Percentiles rank a stretch among this genome's conserved stretches.
Evolutionary conservation across 2,888 invertebrate genomes (phyloP).

Genomic region (Caenorhabditis doughertyi): DNA sequence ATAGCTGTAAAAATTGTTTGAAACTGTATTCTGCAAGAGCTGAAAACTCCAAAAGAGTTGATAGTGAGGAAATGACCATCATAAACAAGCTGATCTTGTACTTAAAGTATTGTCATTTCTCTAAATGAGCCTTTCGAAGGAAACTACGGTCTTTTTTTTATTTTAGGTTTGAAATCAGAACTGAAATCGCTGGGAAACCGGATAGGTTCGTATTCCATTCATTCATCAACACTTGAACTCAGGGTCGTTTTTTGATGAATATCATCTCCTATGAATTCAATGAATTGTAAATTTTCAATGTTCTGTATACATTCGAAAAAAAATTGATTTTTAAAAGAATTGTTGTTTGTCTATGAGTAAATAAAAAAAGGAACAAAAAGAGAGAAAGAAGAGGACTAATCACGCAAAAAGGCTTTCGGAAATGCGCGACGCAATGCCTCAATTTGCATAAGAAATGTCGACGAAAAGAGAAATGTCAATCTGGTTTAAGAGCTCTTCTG

Average conservation of each 20-base stretch:
- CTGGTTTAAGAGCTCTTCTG: constrained; percentile 29
- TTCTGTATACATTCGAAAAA: background rate
- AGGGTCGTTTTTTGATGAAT: background rate
- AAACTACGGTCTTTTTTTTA: too few relatives aligned
- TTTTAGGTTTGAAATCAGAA: too few relatives aligned
- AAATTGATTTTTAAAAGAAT: constrained; percentile 10
- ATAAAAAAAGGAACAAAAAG: background rate
- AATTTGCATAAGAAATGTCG: constrained; percentile 54
- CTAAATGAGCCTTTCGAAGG: too few relatives aligned
- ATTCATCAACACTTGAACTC: background rate
- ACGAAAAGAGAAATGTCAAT: constrained; percentile 37
- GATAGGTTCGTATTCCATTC: too few relatives aligned
- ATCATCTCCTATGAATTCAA: background rate
- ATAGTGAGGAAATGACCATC: too few relatives aligned
- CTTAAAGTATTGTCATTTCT: too few relatives aligned
- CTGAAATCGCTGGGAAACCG: too few relatives aligned
- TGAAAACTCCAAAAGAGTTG: too few relatives aligned
- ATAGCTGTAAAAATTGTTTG: too few relatives aligned
- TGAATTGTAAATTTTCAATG: constrained; percentile 6
- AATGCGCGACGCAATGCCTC: constrained; percentile 23
- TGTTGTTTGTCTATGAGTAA: constrained; percentile 12
- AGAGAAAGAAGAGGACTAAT: constrained; percentile 34
- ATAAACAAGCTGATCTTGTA: too few relatives aligned
- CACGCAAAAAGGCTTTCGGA: constrained; percentile 51
- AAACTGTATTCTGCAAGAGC: too few relatives aligned